Conservation (phyloP, 2,888 invertebrate species). For the Boloria euphrosyne region DNA sequence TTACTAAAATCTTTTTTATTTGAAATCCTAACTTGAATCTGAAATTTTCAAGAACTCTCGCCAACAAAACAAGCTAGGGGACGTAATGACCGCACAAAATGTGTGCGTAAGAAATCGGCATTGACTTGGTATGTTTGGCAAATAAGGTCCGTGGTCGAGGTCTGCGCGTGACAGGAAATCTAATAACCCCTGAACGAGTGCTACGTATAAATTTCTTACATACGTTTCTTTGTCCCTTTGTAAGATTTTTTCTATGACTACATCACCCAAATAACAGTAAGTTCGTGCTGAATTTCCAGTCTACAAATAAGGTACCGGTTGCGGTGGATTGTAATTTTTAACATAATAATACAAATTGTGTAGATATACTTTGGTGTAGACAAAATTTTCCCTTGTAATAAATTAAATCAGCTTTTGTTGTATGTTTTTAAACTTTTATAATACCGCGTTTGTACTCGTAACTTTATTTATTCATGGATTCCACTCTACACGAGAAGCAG, state of each 20-base stretch:
- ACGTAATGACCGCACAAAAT: conserved; percentile 68
- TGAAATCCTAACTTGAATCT: conserved; percentile 9
- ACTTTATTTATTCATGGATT: no score
- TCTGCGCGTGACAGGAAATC: conserved; percentile 75
- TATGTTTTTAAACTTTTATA: no score
- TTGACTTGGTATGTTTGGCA: conserved; percentile 70
- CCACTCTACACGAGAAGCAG: no score
- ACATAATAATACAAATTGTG: background rate
- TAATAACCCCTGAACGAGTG: conserved; percentile 69
- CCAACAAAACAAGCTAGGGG: conserved; percentile 49
- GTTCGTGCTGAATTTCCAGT: conserved; percentile 25
- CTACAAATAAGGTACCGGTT: conserved; percentile 19
- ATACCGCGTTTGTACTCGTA: no score
- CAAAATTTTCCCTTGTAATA: background rate
- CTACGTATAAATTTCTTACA: conserved; percentile 65
- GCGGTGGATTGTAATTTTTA: conserved; percentile 5
- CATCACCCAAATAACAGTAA: conserved; percentile 30
- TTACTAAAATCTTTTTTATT: conserved; percentile 3
- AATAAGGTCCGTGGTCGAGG: conserved; percentile 65
- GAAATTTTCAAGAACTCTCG: conserved; percentile 12
- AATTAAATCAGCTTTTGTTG: background rate
- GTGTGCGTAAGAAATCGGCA: conserved; percentile 72
- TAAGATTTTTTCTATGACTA: conserved; percentile 46
- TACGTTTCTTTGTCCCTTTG: conserved; percentile 58
- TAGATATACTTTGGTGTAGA: background rate